Percentiles rank a stretch among this genome's conserved stretches.
phyloP scores from a whole-genome alignment of 2,113 vertebrate genomes.

The Erythrolamprus reginae region DNA sequence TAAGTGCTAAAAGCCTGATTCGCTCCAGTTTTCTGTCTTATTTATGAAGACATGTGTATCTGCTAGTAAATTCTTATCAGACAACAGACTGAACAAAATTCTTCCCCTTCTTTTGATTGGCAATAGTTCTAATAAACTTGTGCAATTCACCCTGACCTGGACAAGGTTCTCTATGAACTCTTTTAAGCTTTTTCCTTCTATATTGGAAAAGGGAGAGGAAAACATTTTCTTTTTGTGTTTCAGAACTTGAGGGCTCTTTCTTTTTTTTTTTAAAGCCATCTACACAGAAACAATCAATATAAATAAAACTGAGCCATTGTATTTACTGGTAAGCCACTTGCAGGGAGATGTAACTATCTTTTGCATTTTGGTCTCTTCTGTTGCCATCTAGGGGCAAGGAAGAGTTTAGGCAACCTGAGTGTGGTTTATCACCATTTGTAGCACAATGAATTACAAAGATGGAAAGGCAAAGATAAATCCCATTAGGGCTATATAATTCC shows the following conservation, averaged over 20 bases:
- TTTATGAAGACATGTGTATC: background rate
- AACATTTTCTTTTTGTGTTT: constrained; percentile 32
- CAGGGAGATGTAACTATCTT: constrained; percentile 19
- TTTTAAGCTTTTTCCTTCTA: background rate
- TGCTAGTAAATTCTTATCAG: background rate
- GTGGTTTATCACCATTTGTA: background rate
- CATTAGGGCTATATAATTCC: background rate
- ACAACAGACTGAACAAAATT: background rate
- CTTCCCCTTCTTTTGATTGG: background rate
- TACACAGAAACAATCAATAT: constrained; percentile 43
- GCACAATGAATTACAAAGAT: background rate
- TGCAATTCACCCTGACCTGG: background rate
- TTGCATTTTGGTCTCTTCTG: background rate
- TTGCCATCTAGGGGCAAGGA: background rate
- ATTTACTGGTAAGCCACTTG: constrained; percentile 35
- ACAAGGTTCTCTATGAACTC: background rate
- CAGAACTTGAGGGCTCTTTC: background rate
- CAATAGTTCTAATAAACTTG: fast-evolving
- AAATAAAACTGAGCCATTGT: constrained; percentile 46
- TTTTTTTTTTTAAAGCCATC: constrained; percentile 26
- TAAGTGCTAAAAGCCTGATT: background rate
- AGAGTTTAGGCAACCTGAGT: fast-evolving
- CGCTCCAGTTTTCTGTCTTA: background rate
- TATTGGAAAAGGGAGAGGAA: background rate
- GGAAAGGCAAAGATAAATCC: background rate